Evolutionary conservation across 2,797 vertebrate genomes (phyloP).

Genomic region (Anabacerthia variegaticeps): DNA sequence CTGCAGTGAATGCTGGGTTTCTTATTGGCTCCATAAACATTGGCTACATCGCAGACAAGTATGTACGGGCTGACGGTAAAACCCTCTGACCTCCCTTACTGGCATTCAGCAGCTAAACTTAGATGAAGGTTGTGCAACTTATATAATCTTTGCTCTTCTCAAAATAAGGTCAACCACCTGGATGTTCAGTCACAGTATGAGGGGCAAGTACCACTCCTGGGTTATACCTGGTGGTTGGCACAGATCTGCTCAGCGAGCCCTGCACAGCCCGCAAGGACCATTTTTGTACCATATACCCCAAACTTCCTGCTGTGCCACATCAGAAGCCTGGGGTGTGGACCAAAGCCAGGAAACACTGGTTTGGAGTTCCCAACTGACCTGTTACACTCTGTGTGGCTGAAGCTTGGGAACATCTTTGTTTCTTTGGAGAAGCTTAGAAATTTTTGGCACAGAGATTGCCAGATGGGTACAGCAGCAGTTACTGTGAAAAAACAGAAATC

Average conservation of each 20-base stretch:
- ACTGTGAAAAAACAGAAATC: neutral
- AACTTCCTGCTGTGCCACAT: neutral
- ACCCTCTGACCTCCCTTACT: neutral
- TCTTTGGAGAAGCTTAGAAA: neutral
- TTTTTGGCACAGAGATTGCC: accelerated
- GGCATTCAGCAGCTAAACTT: neutral
- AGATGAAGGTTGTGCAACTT: neutral
- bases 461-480: neutral
- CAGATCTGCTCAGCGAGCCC: accelerated
- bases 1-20: slow-evolving; percentile 77
- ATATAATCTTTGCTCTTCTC: neutral
- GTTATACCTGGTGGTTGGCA: neutral
- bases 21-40: slow-evolving; percentile 76
- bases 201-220: neutral
- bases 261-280: accelerated
- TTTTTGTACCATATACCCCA: neutral
- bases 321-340: neutral
- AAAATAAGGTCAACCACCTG: neutral
- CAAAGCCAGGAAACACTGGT: neutral
- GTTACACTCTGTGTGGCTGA: neutral
- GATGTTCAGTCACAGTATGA: neutral
- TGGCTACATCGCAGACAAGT: slow-evolving; percentile 83
- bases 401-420: neutral
- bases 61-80: neutral
- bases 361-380: neutral